Evolutionary conservation across 1,140 invertebrate species (phyloP).

Genomic region (Tribolium madens): DNA sequence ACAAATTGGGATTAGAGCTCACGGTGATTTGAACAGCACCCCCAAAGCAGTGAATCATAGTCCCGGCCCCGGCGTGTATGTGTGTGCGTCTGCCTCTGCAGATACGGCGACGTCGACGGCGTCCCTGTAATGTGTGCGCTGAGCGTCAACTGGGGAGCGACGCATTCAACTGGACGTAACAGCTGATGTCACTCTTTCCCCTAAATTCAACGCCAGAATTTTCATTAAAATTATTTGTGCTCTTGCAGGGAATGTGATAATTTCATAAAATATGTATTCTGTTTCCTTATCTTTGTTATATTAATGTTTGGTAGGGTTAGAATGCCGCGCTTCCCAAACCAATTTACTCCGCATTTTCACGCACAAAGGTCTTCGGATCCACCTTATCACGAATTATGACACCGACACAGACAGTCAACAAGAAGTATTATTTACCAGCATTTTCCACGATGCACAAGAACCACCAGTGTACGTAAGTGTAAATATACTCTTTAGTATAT

Average conservation of each 20-base stretch:
- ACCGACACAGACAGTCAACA: background rate
- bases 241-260: constrained; percentile 61
- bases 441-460: background rate
- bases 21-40: constrained; percentile 63
- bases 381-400: constrained; percentile 24
- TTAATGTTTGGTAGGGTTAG: constrained; percentile 55
- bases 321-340: constrained; percentile 35
- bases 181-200: constrained; percentile 66
- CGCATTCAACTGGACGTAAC: constrained; percentile 66
- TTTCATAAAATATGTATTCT: constrained; percentile 66
- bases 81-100: background rate
- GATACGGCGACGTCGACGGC: constrained; percentile 48
- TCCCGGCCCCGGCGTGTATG: background rate
- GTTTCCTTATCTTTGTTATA: constrained; percentile 62
- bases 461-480: too few species aligned
- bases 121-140: constrained; percentile 59
- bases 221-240: constrained; percentile 66
- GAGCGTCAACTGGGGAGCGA: constrained; percentile 61
- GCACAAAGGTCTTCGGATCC: constrained; percentile 17
- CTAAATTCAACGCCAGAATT: constrained; percentile 63
- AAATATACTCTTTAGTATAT: too few species aligned
- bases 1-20: constrained; percentile 61
- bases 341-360: constrained; percentile 29
- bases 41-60: constrained; percentile 46
- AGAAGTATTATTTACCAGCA: constrained; percentile 12